Base-by-base conservation (phyloP, 2,888 invertebrate genomes). In the Heliconius aoede region DNA sequence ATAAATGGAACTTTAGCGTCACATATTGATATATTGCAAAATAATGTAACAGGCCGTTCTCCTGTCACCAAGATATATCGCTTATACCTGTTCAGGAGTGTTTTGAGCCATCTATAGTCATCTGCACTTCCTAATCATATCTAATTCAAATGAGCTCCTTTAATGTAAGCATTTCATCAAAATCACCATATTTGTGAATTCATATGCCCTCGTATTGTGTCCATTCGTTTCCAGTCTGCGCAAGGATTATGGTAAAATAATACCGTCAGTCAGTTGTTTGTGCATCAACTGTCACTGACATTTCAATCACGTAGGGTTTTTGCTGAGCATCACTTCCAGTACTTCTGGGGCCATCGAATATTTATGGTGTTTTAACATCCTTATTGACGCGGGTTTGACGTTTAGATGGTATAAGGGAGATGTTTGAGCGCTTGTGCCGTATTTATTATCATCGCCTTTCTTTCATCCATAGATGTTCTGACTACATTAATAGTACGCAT, bases 171-270 rank as follows among this genome's bases (percentile, higher is more conserved):
- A 85, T 87, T 91, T 90, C 89, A 91, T 90, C 89, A 89, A 87
- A 84, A 90, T 90, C 86, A 90, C 87, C 86, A 85, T 89, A 90
- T 89, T 90, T 87, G 85, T 87, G 85, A 87, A 89, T 94, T 94
- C 91, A 93, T 91, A 92, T 91, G 84, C 83, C 85, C 83, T 85
- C 86, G 88, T 92, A 91, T 92, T 91, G 90, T 91, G 88, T 90
- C 89, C 90, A 91, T 92, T 90, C 90, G 90, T 91, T 91, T 91
- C 88, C 85, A 90, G 85, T 85, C 90, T 89, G 84, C 88, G 92
- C 93, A 93, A 92, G 91, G 92, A 92, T 92, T 94, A 94, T 94
- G 94, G 87, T 93, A 94, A 93, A 92, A 92, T 91, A 92, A 91
- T 92, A 84, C 93, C 89, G 91, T 90, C 90, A 86, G 90, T 89